Evolutionary conservation across 2,888 invertebrate genomes (phyloP), one percentile per base, ranked within the genome.

Genomic region (Andrena marginata): DNA sequence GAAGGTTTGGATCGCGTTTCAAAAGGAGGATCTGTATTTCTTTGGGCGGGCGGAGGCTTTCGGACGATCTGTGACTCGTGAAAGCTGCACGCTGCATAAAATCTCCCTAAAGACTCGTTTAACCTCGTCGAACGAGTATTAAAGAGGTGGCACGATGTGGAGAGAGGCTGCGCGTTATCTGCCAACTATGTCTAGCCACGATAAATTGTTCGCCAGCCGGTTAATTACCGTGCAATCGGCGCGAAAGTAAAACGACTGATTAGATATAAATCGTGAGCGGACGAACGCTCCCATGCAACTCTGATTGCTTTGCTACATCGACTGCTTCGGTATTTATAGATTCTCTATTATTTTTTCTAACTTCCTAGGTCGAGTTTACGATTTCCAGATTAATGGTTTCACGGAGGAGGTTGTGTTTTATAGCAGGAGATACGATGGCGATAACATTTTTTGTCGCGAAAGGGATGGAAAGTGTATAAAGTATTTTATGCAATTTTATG

Each of bases 181-280:
- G 20, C 20, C 56, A 54, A 69, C 64, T 35, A 20, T 48, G 75
- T 59, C 59, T 65, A 65, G 69, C 51, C 31, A 26, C 69, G 33
- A 63, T 77, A 83, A 77, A 82, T 82, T 81, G 80, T 79, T 82
- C 70, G n/a, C 31, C 51, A 33, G 31, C 16, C 63, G 31, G 64
- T 71, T 82, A 82, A 72, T 76, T 72, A 35, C 48, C 56, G 26
- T 54, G 71, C 56, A 29, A 64, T 75, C 64, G 31, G 56, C 64
- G 59, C 49, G 59, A 69, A 82, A 63, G 67, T 68, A 75, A 82
- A 56, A 64, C 78, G 78, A 63, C 49, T 67, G 67, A 82, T 78
- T 70, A 78, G 56, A 67, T 26, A 56, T 65, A 83, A 73, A 71
- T 71, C 42, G 35, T 33, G 26, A 51, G 51, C 8, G 42, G 62